A percentile compares a stretch with the other conserved stretches of the same genome.
Evolutionary conservation across 1,140 invertebrate genomes (phyloP).

Genomic region (Platyura marginata): DNA sequence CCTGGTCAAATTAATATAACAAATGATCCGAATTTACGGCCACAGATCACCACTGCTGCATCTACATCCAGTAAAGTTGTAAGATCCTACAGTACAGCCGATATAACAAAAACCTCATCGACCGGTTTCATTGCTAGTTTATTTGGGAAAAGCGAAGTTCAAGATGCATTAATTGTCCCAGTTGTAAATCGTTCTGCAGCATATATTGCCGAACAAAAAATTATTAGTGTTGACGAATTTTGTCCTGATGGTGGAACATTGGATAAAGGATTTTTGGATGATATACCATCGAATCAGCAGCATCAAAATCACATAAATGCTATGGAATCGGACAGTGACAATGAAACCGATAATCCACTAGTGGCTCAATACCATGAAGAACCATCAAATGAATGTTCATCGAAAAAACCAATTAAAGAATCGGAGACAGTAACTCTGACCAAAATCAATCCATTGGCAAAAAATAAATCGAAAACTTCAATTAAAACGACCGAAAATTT

Average conservation of each 20-base stretch:
- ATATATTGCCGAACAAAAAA: constrained; percentile 13
- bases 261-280: constrained; percentile 69
- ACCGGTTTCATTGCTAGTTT: neutral
- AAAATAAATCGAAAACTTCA: neutral
- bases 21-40: neutral
- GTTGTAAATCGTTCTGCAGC: too few relatives aligned
- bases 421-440: constrained; percentile 2
- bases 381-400: constrained; percentile 33
- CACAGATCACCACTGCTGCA: constrained; percentile 1
- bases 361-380: constrained; percentile 79
- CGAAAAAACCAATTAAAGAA: constrained; percentile 15
- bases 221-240: constrained; percentile 62
- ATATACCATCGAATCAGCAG: constrained; percentile 24
- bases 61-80: neutral
- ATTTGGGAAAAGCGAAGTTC: neutral
- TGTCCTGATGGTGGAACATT: constrained; percentile 58
- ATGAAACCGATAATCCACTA: constrained; percentile 62
- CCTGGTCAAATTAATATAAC: neutral
- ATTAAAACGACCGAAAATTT: neutral
- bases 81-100: neutral
- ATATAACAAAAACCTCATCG: constrained; percentile 5
- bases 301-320: neutral
- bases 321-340: constrained; percentile 39
- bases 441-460: constrained; percentile 7
- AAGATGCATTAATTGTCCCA: neutral